Conservation (phyloP, 1,140 invertebrate genomes). For the Pinna nobilis region DNA sequence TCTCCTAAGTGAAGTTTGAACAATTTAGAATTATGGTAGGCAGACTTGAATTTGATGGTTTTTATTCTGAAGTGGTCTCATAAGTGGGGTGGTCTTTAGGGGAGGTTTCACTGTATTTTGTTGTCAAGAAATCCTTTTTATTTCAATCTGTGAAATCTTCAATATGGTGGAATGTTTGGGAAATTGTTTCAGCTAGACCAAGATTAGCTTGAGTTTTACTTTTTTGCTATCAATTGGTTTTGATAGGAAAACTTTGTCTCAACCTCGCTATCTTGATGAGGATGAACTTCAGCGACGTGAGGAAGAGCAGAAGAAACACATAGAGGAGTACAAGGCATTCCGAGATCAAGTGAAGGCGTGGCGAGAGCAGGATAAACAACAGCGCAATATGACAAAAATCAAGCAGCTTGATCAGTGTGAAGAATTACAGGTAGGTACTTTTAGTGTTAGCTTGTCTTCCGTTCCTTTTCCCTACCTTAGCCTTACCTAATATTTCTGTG, state of each 20-base stretch:
- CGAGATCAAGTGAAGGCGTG: slow-evolving; percentile 67
- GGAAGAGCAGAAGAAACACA: slow-evolving; percentile 63
- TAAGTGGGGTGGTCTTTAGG: too few relatives aligned
- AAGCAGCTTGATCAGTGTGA: slow-evolving; percentile 69
- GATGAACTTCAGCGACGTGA: slow-evolving; percentile 59
- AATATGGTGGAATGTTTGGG: too few relatives aligned
- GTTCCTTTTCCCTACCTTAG: neutral
- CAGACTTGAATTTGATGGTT: too few relatives aligned
- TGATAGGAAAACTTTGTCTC: slow-evolving; percentile 51
- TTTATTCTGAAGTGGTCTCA: too few relatives aligned
- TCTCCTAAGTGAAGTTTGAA: too few relatives aligned
- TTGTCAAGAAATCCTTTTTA: too few relatives aligned
- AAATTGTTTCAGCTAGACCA: too few relatives aligned
- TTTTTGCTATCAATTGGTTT: too few relatives aligned
- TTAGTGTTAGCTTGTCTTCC: neutral
- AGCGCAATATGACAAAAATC: slow-evolving; percentile 65
- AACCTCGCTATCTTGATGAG: slow-evolving; percentile 65
- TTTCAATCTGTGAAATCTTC: too few relatives aligned
- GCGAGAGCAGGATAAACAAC: slow-evolving; percentile 63
- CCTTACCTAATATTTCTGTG: neutral
- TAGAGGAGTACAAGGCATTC: slow-evolving; percentile 67
- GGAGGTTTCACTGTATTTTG: too few relatives aligned
- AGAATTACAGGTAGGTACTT: slow-evolving; percentile 64
- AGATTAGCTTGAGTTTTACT: too few relatives aligned
- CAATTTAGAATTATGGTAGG: too few relatives aligned